phyloP scores from a whole-genome alignment of 1,140 invertebrate species.

The Polypedilum pembai region DNA sequence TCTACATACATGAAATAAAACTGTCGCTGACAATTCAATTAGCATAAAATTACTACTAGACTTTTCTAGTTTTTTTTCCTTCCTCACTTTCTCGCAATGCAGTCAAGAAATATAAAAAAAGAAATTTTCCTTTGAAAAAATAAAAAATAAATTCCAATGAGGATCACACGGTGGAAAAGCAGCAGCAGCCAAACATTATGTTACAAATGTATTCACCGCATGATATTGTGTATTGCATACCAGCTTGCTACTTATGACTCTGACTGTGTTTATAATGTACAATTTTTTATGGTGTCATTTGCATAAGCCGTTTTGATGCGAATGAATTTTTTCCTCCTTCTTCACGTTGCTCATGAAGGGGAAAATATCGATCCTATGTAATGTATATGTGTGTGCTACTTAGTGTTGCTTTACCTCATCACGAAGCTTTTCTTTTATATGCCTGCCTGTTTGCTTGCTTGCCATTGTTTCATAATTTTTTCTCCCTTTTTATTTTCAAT shows the following conservation, averaged over 20 bases:
- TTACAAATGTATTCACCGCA: constrained; percentile 12
- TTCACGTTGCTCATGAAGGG: too few species aligned
- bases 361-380: constrained; percentile 5
- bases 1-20: not conserved
- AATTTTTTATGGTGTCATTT: constrained; percentile 19
- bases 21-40: constrained; percentile 5
- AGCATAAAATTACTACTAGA: constrained; percentile 2
- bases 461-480: too few species aligned
- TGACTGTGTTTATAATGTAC: constrained; percentile 12
- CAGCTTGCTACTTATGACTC: constrained; percentile 4
- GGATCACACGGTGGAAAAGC: not conserved
- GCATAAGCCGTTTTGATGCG: constrained; percentile 15
- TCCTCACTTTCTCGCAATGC: not conserved
- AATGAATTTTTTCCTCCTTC: not conserved
- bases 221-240: constrained; percentile 11
- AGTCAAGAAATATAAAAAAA: not conserved
- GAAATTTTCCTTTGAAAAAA: not conserved
- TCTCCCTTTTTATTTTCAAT: too few species aligned
- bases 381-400: not conserved
- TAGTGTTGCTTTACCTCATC: not conserved
- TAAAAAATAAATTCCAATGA: not conserved
- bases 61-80: not conserved
- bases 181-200: constrained; percentile 4
- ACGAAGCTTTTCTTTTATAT: too few species aligned
- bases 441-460: too few species aligned